Evolutionary conservation across 2,888 invertebrate species (phyloP).

Genomic region (Trichogramma dendrolimi): DNA sequence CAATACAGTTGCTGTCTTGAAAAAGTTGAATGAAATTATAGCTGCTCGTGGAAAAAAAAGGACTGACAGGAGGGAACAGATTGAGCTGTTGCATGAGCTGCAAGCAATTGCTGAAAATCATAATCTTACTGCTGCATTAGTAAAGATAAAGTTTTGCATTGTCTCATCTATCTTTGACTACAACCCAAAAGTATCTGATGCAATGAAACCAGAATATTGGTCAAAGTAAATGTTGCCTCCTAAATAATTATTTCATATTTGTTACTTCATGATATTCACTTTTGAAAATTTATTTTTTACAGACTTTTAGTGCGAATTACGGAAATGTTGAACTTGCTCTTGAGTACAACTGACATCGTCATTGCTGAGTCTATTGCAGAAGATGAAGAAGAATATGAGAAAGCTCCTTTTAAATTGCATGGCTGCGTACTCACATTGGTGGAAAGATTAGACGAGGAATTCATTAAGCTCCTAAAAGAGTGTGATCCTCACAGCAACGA

Average conservation of each 20-base stretch:
- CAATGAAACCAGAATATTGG: conserved; percentile 97
- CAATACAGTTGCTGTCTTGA: conserved; percentile 83
- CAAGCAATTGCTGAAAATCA: conserved; percentile 81
- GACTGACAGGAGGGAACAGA: conserved; percentile 92
- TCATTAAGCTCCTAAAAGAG: conserved; percentile 93
- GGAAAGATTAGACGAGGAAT: conserved; percentile 95
- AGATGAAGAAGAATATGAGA: conserved; percentile 78
- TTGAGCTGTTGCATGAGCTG: conserved; percentile 88
- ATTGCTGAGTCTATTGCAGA: conserved; percentile 84
- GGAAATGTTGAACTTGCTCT: conserved; percentile 75
- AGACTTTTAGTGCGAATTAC: conserved; percentile 77
- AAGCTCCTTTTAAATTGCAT: conserved; percentile 70
- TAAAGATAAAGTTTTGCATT: conserved; percentile 89
- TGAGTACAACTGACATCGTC: conserved; percentile 69
- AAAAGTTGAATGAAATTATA: conserved; percentile 89
- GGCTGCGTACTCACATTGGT: conserved; percentile 92
- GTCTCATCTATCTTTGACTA: conserved; percentile 96
- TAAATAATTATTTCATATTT: conserved; percentile 7
- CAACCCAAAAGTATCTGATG: conserved; percentile 94
- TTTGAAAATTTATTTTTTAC: conserved; percentile 19
- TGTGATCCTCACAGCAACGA: conserved; percentile 97
- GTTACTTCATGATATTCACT: too few species aligned
- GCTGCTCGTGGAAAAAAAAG: conserved; percentile 94
- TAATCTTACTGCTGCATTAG: conserved; percentile 83
- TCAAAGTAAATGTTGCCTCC: conserved; percentile 58